phyloP scores from a whole-genome alignment of 2,113 vertebrate species.

The Machaerirhynchus nigripectus region DNA sequence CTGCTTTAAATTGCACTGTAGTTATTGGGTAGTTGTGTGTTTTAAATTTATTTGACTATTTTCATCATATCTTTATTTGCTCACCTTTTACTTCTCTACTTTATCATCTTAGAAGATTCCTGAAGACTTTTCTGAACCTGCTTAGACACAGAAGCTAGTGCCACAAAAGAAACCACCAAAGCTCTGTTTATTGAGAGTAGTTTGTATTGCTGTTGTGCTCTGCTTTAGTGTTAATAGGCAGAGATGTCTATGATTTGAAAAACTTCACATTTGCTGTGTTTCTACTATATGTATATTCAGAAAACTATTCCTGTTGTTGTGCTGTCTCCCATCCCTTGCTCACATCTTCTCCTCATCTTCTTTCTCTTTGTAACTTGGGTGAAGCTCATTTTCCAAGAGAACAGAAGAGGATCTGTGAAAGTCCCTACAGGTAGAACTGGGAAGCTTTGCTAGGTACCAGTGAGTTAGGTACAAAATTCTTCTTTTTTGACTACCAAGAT shows the following conservation, averaged over 20 bases:
- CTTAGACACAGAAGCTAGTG: background rate
- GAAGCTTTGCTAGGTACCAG: background rate
- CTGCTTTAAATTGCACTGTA: background rate
- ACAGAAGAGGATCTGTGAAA: background rate
- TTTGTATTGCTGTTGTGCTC: background rate
- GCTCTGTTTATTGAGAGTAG: background rate
- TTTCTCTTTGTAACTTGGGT: background rate
- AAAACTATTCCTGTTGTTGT: background rate
- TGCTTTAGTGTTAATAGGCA: background rate
- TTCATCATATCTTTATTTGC: background rate
- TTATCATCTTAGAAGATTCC: background rate
- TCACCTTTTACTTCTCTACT: background rate
- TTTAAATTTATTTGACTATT: background rate
- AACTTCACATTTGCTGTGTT: background rate
- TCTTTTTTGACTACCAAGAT: background rate
- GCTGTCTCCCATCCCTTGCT: background rate
- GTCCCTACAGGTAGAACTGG: background rate
- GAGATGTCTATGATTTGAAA: background rate
- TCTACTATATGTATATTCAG: background rate
- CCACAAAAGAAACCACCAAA: background rate
- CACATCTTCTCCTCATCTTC: background rate
- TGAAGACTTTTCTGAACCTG: background rate
- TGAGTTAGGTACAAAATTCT: background rate
- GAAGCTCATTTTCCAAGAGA: background rate
- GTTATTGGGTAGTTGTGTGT: background rate